phyloP scores from a whole-genome alignment of 2,113 vertebrate species.

The Prunella himalayana region DNA sequence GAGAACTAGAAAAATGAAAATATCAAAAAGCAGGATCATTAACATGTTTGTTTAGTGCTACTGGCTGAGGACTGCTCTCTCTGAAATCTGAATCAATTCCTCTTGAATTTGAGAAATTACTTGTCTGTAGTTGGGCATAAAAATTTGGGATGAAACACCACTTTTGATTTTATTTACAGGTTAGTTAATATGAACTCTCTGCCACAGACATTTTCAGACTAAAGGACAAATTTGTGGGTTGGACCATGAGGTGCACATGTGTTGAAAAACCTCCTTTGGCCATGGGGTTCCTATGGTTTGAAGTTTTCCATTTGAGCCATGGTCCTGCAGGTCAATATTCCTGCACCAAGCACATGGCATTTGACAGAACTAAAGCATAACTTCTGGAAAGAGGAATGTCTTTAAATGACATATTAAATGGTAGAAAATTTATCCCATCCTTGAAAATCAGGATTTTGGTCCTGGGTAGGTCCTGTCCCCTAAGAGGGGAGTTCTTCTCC shows the following conservation, averaged over 20 bases:
- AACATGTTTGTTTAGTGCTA: neutral
- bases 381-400: neutral
- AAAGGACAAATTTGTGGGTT: neutral
- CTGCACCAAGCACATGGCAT: neutral
- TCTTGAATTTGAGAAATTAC: neutral
- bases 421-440: neutral
- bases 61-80: neutral
- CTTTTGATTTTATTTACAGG: neutral
- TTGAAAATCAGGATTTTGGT: neutral
- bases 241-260: neutral
- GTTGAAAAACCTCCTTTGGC: neutral
- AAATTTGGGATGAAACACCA: neutral
- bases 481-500: neutral
- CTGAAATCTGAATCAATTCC: neutral
- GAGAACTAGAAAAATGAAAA: neutral
- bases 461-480: neutral
- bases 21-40: neutral
- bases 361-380: neutral
- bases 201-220: neutral
- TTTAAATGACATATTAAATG: neutral
- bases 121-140: neutral
- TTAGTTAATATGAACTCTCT: neutral
- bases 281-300: neutral
- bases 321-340: neutral
- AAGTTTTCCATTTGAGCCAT: neutral